These are phyloP conservation scores for Babylonia areolata DNA, from an alignment of 1,140 invertebrate species.

Conservation along the genomic window DNA sequence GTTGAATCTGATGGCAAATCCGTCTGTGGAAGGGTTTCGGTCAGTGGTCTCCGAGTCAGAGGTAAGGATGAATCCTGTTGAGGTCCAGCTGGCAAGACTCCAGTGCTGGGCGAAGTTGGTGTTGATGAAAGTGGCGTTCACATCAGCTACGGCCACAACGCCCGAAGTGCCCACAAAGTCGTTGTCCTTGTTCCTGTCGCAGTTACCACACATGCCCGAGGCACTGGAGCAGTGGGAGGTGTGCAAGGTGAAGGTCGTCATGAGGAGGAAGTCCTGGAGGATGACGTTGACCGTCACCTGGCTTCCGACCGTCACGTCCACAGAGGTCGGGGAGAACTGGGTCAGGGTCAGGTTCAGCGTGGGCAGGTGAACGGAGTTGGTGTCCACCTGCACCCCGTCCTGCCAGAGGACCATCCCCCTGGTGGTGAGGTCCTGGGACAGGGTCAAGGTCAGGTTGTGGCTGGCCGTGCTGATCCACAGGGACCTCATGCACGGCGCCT, in stretches of 20 bases:
- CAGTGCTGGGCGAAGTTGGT: constrained; percentile 41
- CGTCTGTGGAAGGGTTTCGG: constrained; percentile 29
- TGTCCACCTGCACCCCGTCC: constrained; percentile 28
- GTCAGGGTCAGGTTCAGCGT: constrained; percentile 18
- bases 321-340: constrained; percentile 27
- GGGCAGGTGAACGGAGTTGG: constrained; percentile 32
- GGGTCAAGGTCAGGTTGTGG: constrained; percentile 47
- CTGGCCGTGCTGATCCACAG: constrained; percentile 42
- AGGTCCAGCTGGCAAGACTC: constrained; percentile 18
- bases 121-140: constrained; percentile 47
- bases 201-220: constrained; percentile 52
- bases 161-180: constrained; percentile 45
- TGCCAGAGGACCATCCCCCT: constrained; percentile 24
- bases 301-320: constrained; percentile 27
- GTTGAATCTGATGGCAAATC: constrained; percentile 45
- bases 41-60: background rate
- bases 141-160: constrained; percentile 31
- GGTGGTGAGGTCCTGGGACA: background rate
- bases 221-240: constrained; percentile 31
- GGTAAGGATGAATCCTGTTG: constrained; percentile 47
- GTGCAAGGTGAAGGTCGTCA: constrained; percentile 32
- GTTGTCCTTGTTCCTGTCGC: constrained; percentile 49
- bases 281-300: constrained; percentile 33
- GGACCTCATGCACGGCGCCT: constrained; percentile 40
- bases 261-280: constrained; percentile 31